Evolutionary conservation across 2,113 vertebrate species (phyloP), one percentile per base, ranked within the genome.

Genomic region (Chauna torquata): DNA sequence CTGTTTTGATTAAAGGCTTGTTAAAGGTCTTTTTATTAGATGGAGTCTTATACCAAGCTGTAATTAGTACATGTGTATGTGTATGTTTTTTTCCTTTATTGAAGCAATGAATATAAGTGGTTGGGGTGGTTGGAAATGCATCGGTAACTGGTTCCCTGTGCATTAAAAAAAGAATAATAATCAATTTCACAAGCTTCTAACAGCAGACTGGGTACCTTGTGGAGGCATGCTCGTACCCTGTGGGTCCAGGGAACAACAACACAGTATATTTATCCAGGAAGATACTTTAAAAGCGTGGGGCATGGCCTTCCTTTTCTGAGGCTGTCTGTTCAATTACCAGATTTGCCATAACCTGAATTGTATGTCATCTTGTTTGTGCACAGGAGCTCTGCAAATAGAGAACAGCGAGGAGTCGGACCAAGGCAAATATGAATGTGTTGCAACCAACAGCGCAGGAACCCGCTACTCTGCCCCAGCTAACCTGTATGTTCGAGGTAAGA

Each of bases 361-460:
- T 93, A 19, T 96, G 65, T 90, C 70, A 30, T 91, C 75, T 97
- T 97, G 83, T 98, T 97, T 97, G 93, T 96, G 85, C 72, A 59
- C 98, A 99, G 99, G 99, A 97, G 99, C 99, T 27, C 98, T 99
- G 83, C 99, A 99, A 97, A 99, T 99, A 80, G 99, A 99, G 97
- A 99, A 99, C 98, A 99, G 99, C 2, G 99, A 99, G 97, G 99
- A 99, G 96, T 99, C 99, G 1, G 99, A 99, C 98, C 99, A 99
- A 98, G 99, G 99, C 95, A 99, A 99, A 98, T 99, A 99, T 4
- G 99, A 99, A 96, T 99, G 99, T 59, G 99, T 99, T 96, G 99
- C 99, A 22, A 99, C 99, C 96, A 99, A 99, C 99, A 99, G 98
- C 1, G 99, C 99, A 10, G 99, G 99, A 97, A 99, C 99, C 24